Evolutionary conservation across 2,797 vertebrate genomes (phyloP).

Genomic region (Paguma larvata): DNA sequence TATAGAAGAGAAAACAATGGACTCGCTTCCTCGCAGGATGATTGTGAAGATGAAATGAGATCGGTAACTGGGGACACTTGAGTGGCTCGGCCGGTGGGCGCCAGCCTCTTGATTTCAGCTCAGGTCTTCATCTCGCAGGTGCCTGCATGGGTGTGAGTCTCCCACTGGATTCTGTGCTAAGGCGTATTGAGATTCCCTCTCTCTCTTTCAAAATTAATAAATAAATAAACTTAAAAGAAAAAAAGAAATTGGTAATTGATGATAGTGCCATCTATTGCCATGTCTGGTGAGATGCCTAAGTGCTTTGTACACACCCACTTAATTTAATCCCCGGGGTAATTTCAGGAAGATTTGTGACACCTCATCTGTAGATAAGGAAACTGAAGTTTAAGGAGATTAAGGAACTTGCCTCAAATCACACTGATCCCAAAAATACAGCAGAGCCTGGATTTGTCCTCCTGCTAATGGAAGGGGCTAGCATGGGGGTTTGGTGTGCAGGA

Average conservation of each 20-base stretch:
- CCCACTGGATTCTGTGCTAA: too few relatives aligned
- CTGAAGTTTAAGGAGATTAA: background rate
- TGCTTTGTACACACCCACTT: background rate
- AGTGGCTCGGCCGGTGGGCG: too few relatives aligned
- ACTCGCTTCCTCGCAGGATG: background rate
- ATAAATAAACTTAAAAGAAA: too few relatives aligned
- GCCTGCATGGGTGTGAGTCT: too few relatives aligned
- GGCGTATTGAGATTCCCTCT: too few relatives aligned
- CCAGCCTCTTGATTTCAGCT: too few relatives aligned
- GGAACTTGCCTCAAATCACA: background rate
- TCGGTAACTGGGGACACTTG: too few relatives aligned
- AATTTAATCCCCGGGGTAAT: background rate
- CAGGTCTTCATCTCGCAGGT: too few relatives aligned
- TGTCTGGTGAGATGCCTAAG: accelerated
- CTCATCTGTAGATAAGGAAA: background rate
- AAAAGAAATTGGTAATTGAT: background rate
- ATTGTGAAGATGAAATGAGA: background rate
- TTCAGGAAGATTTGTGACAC: background rate
- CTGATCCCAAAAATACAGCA: background rate
- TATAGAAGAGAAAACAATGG: background rate
- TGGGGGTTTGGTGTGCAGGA: background rate
- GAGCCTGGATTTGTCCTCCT: constrained; percentile 3
- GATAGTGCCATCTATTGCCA: background rate
- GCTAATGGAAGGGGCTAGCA: background rate
- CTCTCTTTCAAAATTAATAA: too few relatives aligned